phyloP scores from a whole-genome alignment of 2,888 invertebrate genomes.

The Nesidiocoris tenuis region DNA sequence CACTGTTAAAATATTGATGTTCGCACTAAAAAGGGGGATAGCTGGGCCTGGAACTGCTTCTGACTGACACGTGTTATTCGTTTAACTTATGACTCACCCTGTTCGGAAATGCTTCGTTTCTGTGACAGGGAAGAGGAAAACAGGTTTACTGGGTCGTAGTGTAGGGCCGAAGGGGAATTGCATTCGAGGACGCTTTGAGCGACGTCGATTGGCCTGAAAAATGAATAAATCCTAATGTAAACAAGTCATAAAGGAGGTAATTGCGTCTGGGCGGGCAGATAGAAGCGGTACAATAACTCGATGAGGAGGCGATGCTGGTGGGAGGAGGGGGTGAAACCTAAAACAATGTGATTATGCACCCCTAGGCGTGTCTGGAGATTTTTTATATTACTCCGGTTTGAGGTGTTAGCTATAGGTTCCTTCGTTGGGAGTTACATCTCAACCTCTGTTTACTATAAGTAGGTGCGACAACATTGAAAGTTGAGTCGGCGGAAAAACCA shows the following conservation, averaged over 20 bases:
- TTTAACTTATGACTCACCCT: constrained; percentile 32
- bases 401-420: no score
- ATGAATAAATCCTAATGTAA: background rate
- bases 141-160: background rate
- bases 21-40: constrained; percentile 9
- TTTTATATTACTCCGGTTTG: no score
- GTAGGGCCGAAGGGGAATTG: background rate
- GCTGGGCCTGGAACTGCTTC: background rate
- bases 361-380: no score
- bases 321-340: background rate
- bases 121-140: background rate
- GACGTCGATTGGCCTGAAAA: constrained; percentile 8
- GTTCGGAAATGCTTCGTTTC: background rate
- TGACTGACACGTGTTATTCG: constrained; percentile 37
- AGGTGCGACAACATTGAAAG: no score
- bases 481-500: no score
- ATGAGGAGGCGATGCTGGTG: background rate
- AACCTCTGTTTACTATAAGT: no score
- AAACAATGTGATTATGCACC: background rate
- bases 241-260: background rate
- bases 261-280: background rate
- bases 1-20: constrained; percentile 36
- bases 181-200: background rate
- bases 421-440: no score
- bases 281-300: background rate